Conservation (phyloP, 2,113 vertebrate genomes). For the Malurus elegans region DNA sequence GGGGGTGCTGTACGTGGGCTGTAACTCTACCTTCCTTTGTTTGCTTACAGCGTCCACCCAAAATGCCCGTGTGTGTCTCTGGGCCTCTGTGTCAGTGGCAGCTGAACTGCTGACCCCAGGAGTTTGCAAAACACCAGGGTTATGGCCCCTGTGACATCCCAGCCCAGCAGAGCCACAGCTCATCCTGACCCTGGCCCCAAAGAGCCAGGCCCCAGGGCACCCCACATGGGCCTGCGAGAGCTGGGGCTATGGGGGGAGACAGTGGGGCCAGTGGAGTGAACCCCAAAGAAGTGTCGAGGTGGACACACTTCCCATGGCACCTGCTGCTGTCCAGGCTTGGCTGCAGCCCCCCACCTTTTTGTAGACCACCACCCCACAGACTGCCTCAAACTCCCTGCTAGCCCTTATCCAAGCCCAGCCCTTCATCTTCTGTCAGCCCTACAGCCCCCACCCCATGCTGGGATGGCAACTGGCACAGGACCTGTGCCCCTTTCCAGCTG, state of each 20-base stretch:
- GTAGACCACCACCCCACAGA: fast-evolving
- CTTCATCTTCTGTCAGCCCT: neutral
- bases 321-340: neutral
- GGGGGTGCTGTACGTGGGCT: neutral
- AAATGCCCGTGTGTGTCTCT: slow-evolving; percentile 65
- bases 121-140: slow-evolving; percentile 71
- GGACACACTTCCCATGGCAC: neutral
- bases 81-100: slow-evolving; percentile 62
- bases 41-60: slow-evolving; percentile 66
- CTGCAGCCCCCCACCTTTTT: neutral
- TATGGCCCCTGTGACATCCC: slow-evolving; percentile 55
- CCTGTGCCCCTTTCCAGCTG: neutral
- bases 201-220: neutral
- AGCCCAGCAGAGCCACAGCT: neutral
- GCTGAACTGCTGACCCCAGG: slow-evolving; percentile 72
- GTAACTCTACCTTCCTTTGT: slow-evolving; percentile 66
- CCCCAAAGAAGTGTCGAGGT: neutral
- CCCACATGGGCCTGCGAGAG: neutral
- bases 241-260: neutral
- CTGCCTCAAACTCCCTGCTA: neutral
- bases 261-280: fast-evolving
- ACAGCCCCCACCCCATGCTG: neutral
- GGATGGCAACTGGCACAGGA: neutral
- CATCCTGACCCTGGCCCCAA: neutral
- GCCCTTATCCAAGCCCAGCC: neutral